Evolutionary conservation across 2,888 invertebrate species (phyloP).

Genomic region (Aleiodes leptofemur): DNA sequence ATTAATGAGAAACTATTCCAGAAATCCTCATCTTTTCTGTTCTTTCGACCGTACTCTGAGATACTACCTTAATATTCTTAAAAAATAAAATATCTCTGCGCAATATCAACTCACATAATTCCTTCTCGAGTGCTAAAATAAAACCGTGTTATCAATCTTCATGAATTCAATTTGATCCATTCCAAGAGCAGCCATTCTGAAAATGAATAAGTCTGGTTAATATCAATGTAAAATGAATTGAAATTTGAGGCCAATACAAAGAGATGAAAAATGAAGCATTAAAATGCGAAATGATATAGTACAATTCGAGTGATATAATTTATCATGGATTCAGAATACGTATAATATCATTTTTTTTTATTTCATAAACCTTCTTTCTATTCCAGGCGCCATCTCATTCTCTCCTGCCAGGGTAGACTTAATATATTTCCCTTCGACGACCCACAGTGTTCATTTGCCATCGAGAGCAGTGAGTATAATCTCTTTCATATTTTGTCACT

Average conservation of each 20-base stretch:
- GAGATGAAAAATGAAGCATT: too few species aligned
- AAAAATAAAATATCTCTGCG: too few species aligned
- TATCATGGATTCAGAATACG: constrained; percentile 8
- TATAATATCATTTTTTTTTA: constrained; percentile 16
- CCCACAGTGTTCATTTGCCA: constrained; percentile 95
- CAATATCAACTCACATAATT: background rate
- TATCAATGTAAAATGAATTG: too few species aligned
- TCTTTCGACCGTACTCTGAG: too few species aligned
- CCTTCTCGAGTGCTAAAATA: background rate
- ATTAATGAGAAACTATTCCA: too few species aligned
- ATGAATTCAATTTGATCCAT: background rate
- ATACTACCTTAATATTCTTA: too few species aligned
- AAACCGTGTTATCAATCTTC: too few species aligned
- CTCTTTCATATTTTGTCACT: background rate
- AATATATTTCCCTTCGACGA: constrained; percentile 98
- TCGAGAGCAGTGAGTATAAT: constrained; percentile 94
- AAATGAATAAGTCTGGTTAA: too few species aligned
- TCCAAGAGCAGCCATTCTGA: background rate
- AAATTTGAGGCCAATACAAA: too few species aligned
- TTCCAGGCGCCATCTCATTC: constrained; percentile 89
- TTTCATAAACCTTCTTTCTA: constrained; percentile 2
- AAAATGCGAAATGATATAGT: too few species aligned
- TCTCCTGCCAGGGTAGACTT: constrained; percentile 94
- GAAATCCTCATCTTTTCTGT: too few species aligned
- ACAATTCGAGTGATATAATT: constrained; percentile 8